Percentiles rank a stretch among this genome's conserved stretches.
These are phyloP conservation scores for Ceratosolen fusciceps DNA, from an alignment of 1,140 invertebrate genomes.

Conservation along the genomic window DNA sequence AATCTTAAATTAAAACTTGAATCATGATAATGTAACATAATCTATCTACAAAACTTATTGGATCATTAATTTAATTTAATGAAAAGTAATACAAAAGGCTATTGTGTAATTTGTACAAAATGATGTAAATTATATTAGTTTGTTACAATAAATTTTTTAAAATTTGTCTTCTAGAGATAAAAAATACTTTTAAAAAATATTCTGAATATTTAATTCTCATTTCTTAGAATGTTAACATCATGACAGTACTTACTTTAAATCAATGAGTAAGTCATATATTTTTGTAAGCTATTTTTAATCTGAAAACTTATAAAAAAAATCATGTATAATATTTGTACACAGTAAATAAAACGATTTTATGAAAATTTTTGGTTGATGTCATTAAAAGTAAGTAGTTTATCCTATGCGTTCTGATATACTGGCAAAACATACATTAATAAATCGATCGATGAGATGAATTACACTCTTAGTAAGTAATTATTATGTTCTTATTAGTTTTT, in stretches of 20 bases:
- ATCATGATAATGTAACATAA: constrained; percentile 1
- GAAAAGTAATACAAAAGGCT: constrained; percentile 24
- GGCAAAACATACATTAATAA: background rate
- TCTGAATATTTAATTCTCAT: constrained; percentile 36
- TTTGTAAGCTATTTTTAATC: constrained; percentile 32
- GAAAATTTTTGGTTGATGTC: constrained; percentile 20
- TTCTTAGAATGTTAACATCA: constrained; percentile 36
- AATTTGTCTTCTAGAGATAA: constrained; percentile 25
- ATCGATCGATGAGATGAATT: background rate
- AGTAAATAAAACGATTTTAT: constrained; percentile 25
- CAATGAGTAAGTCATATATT: constrained; percentile 21
- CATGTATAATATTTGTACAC: constrained; percentile 50
- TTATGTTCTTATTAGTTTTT: background rate
- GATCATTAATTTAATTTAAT: constrained; percentile 28
- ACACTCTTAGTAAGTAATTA: constrained; percentile 1
- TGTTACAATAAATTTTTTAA: background rate
- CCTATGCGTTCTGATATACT: background rate
- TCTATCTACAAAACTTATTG: constrained; percentile 42
- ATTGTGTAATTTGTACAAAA: constrained; percentile 40
- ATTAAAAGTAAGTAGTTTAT: constrained; percentile 21
- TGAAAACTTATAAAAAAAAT: constrained; percentile 38
- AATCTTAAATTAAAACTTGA: constrained; percentile 28
- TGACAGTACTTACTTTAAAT: constrained; percentile 40
- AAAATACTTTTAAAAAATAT: constrained; percentile 26
- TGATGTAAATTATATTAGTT: constrained; percentile 30